Conservation (phyloP, 2,888 invertebrate species). For the Drosophila tanythrix region DNA sequence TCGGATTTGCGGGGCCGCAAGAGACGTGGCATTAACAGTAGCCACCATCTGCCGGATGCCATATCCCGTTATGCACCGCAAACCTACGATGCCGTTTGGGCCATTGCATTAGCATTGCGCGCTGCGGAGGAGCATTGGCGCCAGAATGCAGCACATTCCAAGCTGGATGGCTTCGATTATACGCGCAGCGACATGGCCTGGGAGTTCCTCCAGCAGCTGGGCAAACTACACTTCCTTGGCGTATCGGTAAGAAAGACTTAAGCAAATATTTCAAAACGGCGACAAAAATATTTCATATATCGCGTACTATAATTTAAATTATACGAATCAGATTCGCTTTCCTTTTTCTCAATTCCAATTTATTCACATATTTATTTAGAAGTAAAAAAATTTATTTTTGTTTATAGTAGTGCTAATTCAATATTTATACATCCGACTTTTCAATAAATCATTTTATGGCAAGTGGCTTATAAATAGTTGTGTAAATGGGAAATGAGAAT, state of each 20-base stretch:
- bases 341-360: background rate
- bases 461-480: background rate
- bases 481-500: background rate
- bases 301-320: background rate
- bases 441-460: background rate
- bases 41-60: slow-evolving; percentile 52
- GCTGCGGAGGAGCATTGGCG: slow-evolving; percentile 88
- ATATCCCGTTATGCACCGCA: slow-evolving; percentile 91
- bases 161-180: slow-evolving; percentile 90
- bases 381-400: background rate
- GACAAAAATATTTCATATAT: background rate
- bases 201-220: slow-evolving; percentile 90
- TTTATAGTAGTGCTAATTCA: background rate
- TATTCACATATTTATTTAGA: background rate
- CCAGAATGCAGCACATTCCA: slow-evolving; percentile 81
- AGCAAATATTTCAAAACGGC: background rate
- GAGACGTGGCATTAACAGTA: slow-evolving; percentile 49
- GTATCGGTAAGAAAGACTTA: slow-evolving; percentile 90
- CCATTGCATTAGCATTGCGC: slow-evolving; percentile 91
- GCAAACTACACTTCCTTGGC: slow-evolving; percentile 91
- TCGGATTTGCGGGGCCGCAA: slow-evolving; percentile 43
- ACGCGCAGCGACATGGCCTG: slow-evolving; percentile 90
- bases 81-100: slow-evolving; percentile 96
- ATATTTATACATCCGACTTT: background rate
- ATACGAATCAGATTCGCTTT: background rate